Percentiles rank a stretch among this genome's conserved stretches.
Conservation (phyloP, 2,797 vertebrate species). For the Varecia variegata region DNA sequence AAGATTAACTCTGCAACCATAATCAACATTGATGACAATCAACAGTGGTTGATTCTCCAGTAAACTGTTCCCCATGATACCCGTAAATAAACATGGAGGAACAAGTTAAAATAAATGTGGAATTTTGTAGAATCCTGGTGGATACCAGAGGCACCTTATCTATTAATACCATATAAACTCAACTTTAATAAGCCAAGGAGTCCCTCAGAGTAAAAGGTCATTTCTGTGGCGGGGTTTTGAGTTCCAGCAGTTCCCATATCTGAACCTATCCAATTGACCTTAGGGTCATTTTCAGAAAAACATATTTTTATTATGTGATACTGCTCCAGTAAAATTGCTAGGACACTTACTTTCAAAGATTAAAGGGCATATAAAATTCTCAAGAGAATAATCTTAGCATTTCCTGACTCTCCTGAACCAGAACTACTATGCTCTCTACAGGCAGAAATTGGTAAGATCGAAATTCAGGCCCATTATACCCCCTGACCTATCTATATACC, state of each 20-base stretch:
- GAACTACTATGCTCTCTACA: not conserved
- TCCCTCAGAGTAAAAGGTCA: not conserved
- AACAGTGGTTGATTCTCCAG: not conserved
- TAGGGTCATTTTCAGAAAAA: not conserved
- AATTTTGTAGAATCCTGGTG: not conserved
- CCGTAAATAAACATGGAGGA: not conserved
- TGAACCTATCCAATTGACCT: not conserved
- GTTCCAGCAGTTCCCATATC: not conserved
- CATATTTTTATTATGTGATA: not conserved
- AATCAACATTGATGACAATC: not conserved
- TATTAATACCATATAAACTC: not conserved
- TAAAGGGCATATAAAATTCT: not conserved
- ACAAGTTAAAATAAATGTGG: not conserved
- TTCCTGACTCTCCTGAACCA: not conserved
- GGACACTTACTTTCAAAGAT: not conserved
- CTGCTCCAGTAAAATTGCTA: not conserved
- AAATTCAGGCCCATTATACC: not conserved
- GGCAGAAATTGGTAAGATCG: not conserved
- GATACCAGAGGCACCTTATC: not conserved
- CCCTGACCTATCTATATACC: not conserved
- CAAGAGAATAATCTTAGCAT: not conserved
- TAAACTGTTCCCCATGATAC: not conserved
- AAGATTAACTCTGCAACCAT: not conserved
- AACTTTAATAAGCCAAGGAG: not conserved
- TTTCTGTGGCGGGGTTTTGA: not conserved